Evolutionary conservation across 2,797 vertebrate species (phyloP), one percentile per base, ranked within the genome.

Genomic region (Sphenopsis melanotis): DNA sequence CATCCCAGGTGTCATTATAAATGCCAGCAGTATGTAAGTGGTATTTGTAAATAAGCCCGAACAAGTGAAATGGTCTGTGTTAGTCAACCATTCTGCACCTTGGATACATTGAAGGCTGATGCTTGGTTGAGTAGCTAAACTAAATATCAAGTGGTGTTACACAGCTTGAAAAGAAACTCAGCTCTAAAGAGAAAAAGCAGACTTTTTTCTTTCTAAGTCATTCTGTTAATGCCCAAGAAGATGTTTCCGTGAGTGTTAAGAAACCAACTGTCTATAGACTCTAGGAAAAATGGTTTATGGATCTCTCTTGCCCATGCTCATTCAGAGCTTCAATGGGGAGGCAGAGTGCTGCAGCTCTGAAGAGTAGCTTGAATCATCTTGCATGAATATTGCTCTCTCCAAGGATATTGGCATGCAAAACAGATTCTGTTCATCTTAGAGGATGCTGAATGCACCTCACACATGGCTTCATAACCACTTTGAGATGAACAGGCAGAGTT

Each of bases 351-450:
- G 68, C 66, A 60, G 75, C 79, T 92, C 85, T 93, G 74, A 92
- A 95, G 89, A 96, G 93, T 59, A 88, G 77, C 69, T 91, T 96
- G 94, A 96, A 95, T 94, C 88, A 92, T 84, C 74, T 87, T 55
- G 68, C 92, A 89, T 96, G 83, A 94, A 95, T 94, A 90, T 96
- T 93, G 95, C 94, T 91, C 90, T 95, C 93, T 94, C 95, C 89
- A 95, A 72, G 70, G 90, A 95, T 93, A 95, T 95, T 95, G 95
- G 96, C 90, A 95, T 95, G 95, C 93, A 95, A 96, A 96, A 88
- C 93, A 95, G 88, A 42, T 79, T 90, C 86, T 94, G 87, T 96
- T 95, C 87, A 1, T 88, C 59, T 60, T 55, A 13, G 61, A 21
- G n/a, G 83, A 19, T 81, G 83, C 19, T 94, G 92, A 96, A 94